phyloP scores from a whole-genome alignment of 2,797 vertebrate genomes.

The Borostomias antarcticus region DNA sequence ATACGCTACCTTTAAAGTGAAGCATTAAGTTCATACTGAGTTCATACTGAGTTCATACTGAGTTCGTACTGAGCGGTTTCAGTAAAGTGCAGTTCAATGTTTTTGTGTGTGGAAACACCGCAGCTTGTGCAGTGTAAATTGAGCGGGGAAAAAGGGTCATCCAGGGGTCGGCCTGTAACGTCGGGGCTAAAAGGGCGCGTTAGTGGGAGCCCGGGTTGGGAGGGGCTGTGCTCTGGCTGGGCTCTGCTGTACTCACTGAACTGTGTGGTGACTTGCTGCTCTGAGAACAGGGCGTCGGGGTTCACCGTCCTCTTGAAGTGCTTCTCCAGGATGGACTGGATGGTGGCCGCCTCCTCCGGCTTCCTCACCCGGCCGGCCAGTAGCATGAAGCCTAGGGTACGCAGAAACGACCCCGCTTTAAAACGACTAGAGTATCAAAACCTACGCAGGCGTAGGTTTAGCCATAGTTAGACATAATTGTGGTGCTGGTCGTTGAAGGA shows the following conservation, averaged over 20 bases:
- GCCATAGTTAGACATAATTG: too few species aligned
- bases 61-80: background rate
- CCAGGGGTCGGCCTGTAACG: background rate
- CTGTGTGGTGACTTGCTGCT: conserved; percentile 81
- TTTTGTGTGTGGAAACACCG: background rate
- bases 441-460: too few species aligned
- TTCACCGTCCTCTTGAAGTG: conserved; percentile 90
- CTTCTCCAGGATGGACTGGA: conserved; percentile 88
- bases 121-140: background rate
- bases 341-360: conserved; percentile 85
- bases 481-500: too few species aligned
- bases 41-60: too few species aligned
- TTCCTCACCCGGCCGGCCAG: conserved; percentile 93
- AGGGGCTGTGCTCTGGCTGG: background rate
- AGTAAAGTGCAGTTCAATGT: background rate
- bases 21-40: too few species aligned
- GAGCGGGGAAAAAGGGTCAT: background rate
- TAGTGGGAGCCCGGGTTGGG: background rate
- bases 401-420: background rate
- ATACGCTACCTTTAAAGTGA: too few species aligned
- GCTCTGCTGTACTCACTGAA: conserved; percentile 80
- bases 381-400: conserved; percentile 89
- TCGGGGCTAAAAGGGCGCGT: background rate
- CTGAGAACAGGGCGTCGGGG: conserved; percentile 86
- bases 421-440: background rate